A percentile compares a stretch with the other conserved stretches of the same genome.
Conservation (phyloP, 92 coral and sea anemone species). For the Bergia sp. region DNA sequence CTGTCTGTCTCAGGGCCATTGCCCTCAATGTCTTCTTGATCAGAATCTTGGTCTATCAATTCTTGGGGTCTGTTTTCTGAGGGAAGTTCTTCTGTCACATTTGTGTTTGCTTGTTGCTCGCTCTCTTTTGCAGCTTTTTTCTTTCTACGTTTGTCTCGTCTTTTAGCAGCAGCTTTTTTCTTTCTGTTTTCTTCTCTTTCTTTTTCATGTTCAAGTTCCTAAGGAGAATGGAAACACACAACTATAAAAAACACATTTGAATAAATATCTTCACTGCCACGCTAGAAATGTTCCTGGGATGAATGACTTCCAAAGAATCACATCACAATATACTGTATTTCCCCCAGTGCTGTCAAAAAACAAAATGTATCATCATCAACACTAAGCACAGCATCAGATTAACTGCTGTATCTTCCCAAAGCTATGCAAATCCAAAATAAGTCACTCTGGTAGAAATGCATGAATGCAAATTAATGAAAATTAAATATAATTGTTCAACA, state of each 20-base stretch:
- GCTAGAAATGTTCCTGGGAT: not conserved
- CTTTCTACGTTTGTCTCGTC: constrained; percentile 91
- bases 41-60: constrained; percentile 67
- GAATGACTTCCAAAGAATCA: not conserved
- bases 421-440: no score
- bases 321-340: not conserved
- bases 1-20: constrained; percentile 66
- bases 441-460: no score
- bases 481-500: no score
- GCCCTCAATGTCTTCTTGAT: constrained; percentile 62
- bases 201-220: constrained; percentile 98
- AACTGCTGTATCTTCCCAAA: no score
- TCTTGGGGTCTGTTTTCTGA: constrained; percentile 94
- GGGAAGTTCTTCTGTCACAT: constrained; percentile 76
- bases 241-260: not conserved
- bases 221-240: not conserved
- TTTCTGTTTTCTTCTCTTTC: constrained; percentile 89
- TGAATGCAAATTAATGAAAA: no score
- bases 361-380: no score
- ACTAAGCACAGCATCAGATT: no score
- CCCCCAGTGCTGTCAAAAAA: not conserved
- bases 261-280: not conserved
- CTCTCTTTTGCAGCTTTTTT: constrained; percentile 88
- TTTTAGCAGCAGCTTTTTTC: constrained; percentile 96
- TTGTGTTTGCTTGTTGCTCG: constrained; percentile 59